Evolutionary conservation across 23 tunicate species (phyloP), one percentile per base, ranked within the genome.

Genomic region (Diplosoma virens): DNA sequence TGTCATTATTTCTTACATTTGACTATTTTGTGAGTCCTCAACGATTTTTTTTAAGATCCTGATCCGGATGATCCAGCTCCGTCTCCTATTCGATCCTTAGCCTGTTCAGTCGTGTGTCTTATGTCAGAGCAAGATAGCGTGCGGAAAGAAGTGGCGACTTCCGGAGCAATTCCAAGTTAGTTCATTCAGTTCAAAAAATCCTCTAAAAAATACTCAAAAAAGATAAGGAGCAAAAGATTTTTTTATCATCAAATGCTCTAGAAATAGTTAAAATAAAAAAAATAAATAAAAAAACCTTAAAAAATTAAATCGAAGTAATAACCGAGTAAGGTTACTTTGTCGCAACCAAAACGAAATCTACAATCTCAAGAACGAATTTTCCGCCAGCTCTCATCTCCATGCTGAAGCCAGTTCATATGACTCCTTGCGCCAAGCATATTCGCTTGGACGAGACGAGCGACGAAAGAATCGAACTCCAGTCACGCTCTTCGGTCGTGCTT

Each of bases 401-500:
- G 37, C 68, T 86, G 14, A 63, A 78, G 47, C 85, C 93, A 1
- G 46, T 26, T 0, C 61, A 46, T 25, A 27, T 37, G 2, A 33
- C 58, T 3, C 60, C 55, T 25, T n/a, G 36, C 2, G 37, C 56
- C 22, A 37, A 28, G 58, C 30, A 59, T 3, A 26, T 27, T 5
- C 24, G 30, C 14, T 25, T 28, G 14, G 59, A 36, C 6, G 76
- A 67, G 47, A 32, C 76, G 14, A n/a, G 28, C 16, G 78, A 84
- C 32, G 84, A 86, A 36, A 76, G 73, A 70, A 69, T 73, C 68
- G 97, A 92, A 75, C 63, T 92, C 11, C 97, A 92, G 37, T 92
- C 97, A 9, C 80, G 97, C 11, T 92, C 97, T 16, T 92, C 97
- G 11, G 97, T 92, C 30, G 97, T 92, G 28, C 81, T 92, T 26